These are phyloP conservation scores for Axis porcinus DNA, from an alignment of 2,113 vertebrate genomes.

Conservation along the genomic window DNA sequence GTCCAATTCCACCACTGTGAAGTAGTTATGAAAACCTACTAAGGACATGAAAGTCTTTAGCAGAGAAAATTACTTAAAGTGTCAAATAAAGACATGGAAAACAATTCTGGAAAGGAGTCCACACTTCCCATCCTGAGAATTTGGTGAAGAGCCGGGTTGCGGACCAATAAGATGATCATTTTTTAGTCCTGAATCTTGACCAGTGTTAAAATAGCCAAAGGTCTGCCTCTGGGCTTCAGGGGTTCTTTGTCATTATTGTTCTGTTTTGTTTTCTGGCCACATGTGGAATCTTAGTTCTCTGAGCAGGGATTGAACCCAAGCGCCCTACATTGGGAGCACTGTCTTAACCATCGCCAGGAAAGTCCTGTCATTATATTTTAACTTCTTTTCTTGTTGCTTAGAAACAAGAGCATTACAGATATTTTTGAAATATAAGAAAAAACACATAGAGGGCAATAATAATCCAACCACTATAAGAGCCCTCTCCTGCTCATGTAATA, in stretches of 20 bases:
- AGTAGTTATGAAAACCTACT: neutral
- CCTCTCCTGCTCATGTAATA: neutral
- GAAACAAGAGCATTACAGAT: neutral
- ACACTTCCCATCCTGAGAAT: neutral
- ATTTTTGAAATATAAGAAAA: slow-evolving; percentile 26
- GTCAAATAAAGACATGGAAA: neutral
- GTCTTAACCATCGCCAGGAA: neutral
- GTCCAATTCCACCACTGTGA: neutral
- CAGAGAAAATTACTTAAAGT: neutral
- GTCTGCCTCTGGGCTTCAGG: neutral
- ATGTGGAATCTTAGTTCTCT: neutral
- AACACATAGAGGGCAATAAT: neutral
- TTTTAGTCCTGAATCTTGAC: neutral
- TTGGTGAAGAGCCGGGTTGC: neutral
- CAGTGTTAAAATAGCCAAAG: neutral
- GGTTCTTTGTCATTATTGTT: neutral
- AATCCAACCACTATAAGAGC: neutral
- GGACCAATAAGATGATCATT: neutral
- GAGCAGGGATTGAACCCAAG: neutral
- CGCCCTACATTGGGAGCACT: neutral
- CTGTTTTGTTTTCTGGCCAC: neutral
- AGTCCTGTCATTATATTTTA: neutral
- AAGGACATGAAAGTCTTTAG: neutral
- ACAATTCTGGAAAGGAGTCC: neutral
- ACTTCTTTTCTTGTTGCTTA: neutral